These are phyloP conservation scores for Patiria pectinifera DNA, from an alignment of 53 echinoderm and acorn worm genomes.

Conservation along the genomic window DNA sequence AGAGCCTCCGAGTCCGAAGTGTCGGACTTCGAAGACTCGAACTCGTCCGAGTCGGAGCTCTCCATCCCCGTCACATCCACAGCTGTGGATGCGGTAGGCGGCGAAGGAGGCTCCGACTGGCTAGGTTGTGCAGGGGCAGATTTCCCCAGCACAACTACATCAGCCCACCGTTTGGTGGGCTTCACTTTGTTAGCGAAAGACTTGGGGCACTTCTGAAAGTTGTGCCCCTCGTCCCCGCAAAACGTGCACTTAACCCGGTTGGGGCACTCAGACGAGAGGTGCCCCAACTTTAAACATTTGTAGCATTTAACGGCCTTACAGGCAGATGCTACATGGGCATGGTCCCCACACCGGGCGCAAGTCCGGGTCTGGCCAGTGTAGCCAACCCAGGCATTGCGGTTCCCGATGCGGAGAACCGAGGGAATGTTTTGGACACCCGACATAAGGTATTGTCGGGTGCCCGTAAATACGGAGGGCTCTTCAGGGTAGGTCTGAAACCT, in stretches of 20 bases:
- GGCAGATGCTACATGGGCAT: slow-evolving; percentile 15
- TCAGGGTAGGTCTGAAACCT: background rate
- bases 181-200: background rate
- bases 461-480: slow-evolving; percentile 46
- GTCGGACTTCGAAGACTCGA: background rate
- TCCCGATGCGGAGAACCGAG: slow-evolving; percentile 37
- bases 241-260: background rate
- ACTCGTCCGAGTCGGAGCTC: background rate
- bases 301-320: slow-evolving; percentile 21
- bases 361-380: slow-evolving; percentile 46
- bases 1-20: background rate
- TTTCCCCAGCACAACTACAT: background rate
- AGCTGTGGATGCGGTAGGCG: background rate
- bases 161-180: background rate
- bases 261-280: background rate
- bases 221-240: slow-evolving; percentile 4
- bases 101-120: background rate
- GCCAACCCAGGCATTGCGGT: slow-evolving; percentile 33
- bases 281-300: slow-evolving; percentile 35
- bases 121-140: background rate
- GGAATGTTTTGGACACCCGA: slow-evolving; percentile 11
- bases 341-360: slow-evolving; percentile 35
- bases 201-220: background rate
- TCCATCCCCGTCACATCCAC: background rate
- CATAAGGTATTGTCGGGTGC: slow-evolving; percentile 54